These are phyloP conservation scores for Picathartes gymnocephalus DNA, from an alignment of 2,113 vertebrate genomes.

Conservation along the genomic window DNA sequence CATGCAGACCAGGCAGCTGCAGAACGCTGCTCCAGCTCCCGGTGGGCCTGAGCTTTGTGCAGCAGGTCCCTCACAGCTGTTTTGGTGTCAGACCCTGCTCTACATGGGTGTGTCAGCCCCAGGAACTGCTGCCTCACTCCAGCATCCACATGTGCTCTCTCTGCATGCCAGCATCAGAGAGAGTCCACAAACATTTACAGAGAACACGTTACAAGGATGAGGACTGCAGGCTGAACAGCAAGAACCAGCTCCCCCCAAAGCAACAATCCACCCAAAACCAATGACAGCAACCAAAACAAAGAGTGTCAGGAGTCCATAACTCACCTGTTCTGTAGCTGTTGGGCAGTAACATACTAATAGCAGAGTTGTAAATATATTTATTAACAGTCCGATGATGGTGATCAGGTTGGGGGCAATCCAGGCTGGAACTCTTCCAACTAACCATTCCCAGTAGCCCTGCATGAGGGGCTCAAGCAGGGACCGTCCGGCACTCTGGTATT, in stretches of 20 bases:
- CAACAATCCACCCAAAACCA: neutral
- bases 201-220: neutral
- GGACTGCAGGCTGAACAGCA: fast-evolving
- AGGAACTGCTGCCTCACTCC: neutral
- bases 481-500: slow-evolving; percentile 89
- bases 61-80: neutral
- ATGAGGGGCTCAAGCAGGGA: slow-evolving; percentile 96
- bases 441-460: slow-evolving; percentile 97
- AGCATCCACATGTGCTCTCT: fast-evolving
- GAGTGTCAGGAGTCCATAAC: neutral
- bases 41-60: neutral
- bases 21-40: neutral
- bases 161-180: neutral
- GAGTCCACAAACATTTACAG: neutral
- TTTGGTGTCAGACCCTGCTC: neutral
- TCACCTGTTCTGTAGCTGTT: slow-evolving; percentile 95
- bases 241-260: neutral
- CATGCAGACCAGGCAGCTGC: fast-evolving
- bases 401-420: slow-evolving; percentile 98
- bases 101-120: fast-evolving
- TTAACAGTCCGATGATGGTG: slow-evolving; percentile 91
- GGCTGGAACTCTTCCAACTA: slow-evolving; percentile 86
- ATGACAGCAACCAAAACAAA: neutral
- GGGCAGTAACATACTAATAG: slow-evolving; percentile 94
- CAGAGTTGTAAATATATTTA: slow-evolving; percentile 94